These are phyloP conservation scores for Bolborhynchus lineola DNA, from an alignment of 2,113 vertebrate genomes.

Conservation along the genomic window DNA sequence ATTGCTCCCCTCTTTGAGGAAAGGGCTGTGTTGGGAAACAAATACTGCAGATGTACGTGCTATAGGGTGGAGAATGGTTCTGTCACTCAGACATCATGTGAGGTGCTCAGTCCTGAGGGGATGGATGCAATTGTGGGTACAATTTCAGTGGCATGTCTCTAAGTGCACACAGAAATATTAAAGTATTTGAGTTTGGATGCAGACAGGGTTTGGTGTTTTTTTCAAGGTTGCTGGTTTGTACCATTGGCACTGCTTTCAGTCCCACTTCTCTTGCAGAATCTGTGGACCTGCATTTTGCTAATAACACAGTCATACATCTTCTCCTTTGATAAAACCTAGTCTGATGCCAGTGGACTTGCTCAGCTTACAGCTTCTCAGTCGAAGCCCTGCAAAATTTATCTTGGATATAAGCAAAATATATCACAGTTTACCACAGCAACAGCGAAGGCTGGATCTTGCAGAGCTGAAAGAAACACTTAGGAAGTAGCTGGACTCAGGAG, in stretches of 20 bases:
- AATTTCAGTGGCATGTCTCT: background rate
- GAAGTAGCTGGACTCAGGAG: background rate
- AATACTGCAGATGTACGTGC: background rate
- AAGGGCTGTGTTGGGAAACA: background rate
- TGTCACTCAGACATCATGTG: background rate
- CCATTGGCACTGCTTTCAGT: background rate
- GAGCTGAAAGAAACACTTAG: background rate
- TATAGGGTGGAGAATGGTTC: background rate
- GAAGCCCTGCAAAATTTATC: background rate
- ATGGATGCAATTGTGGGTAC: background rate
- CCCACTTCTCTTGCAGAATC: background rate
- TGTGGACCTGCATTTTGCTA: background rate
- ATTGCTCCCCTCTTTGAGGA: background rate
- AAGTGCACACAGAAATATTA: background rate
- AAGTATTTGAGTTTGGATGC: background rate
- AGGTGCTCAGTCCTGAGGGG: background rate
- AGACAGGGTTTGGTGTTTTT: background rate
- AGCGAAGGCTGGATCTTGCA: background rate
- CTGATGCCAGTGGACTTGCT: background rate
- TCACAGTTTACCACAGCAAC: background rate
- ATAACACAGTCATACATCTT: background rate
- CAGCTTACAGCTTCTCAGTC: background rate
- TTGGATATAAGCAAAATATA: background rate
- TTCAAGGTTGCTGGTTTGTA: rapidly evolving
- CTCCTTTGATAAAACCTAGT: background rate